Conservation (phyloP, 2,113 vertebrate species). For the Notiomystis cincta region DNA sequence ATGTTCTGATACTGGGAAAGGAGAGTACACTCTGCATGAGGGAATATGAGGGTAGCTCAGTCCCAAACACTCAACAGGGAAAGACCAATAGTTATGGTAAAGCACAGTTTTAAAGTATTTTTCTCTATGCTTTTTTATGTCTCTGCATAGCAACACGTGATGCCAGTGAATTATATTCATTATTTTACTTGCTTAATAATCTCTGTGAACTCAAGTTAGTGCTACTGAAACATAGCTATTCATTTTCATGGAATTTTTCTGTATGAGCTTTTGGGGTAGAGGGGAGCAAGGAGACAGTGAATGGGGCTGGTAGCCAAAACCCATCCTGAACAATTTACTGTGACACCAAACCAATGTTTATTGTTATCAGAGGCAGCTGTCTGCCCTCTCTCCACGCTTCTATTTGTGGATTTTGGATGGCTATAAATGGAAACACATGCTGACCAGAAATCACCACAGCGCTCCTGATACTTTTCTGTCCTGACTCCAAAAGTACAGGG, state of each 20-base stretch:
- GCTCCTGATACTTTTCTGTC: conserved; percentile 70
- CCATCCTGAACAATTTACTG: conserved; percentile 34
- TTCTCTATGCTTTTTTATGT: rapidly evolving
- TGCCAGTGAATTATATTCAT: neutral
- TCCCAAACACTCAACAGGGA: neutral
- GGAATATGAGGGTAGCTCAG: neutral
- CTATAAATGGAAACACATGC: conserved; percentile 92
- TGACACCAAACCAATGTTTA: conserved; percentile 64
- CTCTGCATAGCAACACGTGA: neutral
- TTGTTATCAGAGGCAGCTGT: conserved; percentile 80
- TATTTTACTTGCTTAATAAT: neutral
- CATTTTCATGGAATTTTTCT: neutral
- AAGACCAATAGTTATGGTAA: neutral
- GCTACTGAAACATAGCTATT: neutral
- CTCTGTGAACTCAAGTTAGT: neutral
- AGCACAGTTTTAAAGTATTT: neutral
- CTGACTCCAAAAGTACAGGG: conserved; percentile 60
- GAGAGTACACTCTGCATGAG: neutral
- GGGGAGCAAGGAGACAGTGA: neutral
- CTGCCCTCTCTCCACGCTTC: conserved; percentile 75
- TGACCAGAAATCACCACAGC: conserved; percentile 74
- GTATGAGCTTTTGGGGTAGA: neutral
- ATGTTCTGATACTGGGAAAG: neutral
- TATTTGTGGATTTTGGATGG: conserved; percentile 85
- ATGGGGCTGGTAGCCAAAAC: neutral